These are phyloP conservation scores for Xenopus borealis DNA, from an alignment of 2,113 vertebrate genomes.

Conservation along the genomic window DNA sequence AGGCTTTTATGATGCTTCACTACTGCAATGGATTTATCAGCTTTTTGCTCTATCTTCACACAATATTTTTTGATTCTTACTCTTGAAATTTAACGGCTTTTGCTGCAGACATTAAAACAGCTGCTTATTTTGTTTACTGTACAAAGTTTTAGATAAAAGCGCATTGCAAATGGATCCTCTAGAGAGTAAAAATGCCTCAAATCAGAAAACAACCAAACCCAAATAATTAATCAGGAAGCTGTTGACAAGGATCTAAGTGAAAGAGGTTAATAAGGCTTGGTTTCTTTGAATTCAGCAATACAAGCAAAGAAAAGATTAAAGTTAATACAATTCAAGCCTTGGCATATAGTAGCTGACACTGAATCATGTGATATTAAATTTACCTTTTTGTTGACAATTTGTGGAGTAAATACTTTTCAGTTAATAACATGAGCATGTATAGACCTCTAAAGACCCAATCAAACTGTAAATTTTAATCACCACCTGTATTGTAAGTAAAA, in stretches of 20 bases:
- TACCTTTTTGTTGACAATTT: no score
- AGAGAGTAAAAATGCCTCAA: constrained; percentile 19
- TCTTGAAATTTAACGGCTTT: constrained; percentile 20
- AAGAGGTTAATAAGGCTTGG: constrained; percentile 18
- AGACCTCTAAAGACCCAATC: no score
- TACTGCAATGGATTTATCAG: neutral
- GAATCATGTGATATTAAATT: no score
- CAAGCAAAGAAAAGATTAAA: constrained; percentile 13
- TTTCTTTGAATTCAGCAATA: constrained; percentile 26
- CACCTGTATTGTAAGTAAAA: no score
- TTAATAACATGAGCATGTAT: no score
- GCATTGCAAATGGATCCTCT: constrained; percentile 32
- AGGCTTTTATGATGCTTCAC: neutral
- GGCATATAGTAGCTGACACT: no score
- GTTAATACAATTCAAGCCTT: constrained; percentile 23
- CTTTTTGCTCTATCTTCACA: constrained; percentile 11
- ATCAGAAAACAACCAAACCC: constrained; percentile 29
- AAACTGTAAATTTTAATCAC: no score
- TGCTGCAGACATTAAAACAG: constrained; percentile 18
- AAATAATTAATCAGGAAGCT: constrained; percentile 28
- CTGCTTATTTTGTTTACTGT: constrained; percentile 38
- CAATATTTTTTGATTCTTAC: neutral
- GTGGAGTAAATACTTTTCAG: no score
- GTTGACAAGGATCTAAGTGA: constrained; percentile 5
- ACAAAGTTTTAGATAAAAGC: constrained; percentile 31